A percentile compares a stretch with the other conserved stretches of the same genome.
Evolutionary conservation across 2,113 vertebrate species (phyloP).

Genomic region (Lycaon pictus): DNA sequence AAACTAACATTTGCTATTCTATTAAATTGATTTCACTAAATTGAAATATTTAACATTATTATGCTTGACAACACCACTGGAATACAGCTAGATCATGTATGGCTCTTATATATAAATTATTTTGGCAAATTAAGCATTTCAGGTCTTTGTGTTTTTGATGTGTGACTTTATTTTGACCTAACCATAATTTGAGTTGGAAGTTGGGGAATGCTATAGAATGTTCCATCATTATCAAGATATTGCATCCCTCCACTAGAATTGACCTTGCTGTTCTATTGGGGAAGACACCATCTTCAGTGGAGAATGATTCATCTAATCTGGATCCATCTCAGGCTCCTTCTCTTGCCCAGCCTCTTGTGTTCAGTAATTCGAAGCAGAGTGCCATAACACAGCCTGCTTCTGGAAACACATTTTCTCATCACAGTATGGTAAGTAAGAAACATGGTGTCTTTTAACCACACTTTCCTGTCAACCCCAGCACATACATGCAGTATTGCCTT

Average conservation of each 20-base stretch:
- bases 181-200: neutral
- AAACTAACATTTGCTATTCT: neutral
- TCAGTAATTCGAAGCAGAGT: slow-evolving; percentile 98
- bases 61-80: neutral
- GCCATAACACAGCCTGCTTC: slow-evolving; percentile 91
- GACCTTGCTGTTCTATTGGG: slow-evolving; percentile 97
- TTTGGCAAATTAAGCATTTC: slow-evolving; percentile 27
- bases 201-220: neutral
- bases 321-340: slow-evolving; percentile 93
- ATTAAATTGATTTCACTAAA: slow-evolving; percentile 50
- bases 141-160: slow-evolving; percentile 2
- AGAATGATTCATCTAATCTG: slow-evolving; percentile 92
- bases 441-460: neutral
- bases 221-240: slow-evolving; percentile 33
- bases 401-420: slow-evolving; percentile 92
- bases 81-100: neutral
- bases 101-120: neutral
- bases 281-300: slow-evolving; percentile 96
- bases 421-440: slow-evolving; percentile 94
- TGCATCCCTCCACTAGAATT: slow-evolving; percentile 87
- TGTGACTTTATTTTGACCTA: slow-evolving; percentile 4
- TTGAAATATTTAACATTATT: neutral
- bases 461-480: neutral
- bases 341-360: slow-evolving; percentile 96
- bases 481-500: neutral